Evolutionary conservation across 2,888 invertebrate genomes (phyloP), one percentile per base, ranked within the genome.

Genomic region (Chouioia cunea): DNA sequence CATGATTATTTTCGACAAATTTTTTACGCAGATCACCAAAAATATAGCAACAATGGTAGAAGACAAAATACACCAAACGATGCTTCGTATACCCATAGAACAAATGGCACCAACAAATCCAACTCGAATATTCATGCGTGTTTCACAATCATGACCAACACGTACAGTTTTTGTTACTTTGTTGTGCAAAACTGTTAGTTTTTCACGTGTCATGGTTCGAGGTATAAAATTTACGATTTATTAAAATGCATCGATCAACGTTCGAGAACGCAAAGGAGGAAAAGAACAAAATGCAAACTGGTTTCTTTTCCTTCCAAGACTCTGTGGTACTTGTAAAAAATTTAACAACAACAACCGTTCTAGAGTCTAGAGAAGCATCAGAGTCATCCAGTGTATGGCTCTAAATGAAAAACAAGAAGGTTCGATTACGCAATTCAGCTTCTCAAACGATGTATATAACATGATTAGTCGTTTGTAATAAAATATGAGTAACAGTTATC

Each of bases 191-290:
- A 52, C 47, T 53, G 20, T 27, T 53, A 36, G 48, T 44, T 65
- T 15, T 62, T 43, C 68, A 47, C 43, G 47, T 60, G 57, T 57
- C 62, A 62, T 71, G 62, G 53, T 58, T 63, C 10, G 50, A 66
- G 56, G 52, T 62, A 71, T 71, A 65, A 65, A 65, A 69, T 18
- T 48, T 23, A 15, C 44, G 36, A 59, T 56, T 22, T 44, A 20
- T 62, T 43, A 48, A 70, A 70, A 63, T 27, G 27, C 15, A 63
- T 50, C 18, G 14, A 68, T 48, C 14, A 12, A 70, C 66, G 69
- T 72, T 73, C 57, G 48, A 73, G 68, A 67, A 69, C 67, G 73
- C 27, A 65, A 56, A 8, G 48, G 57, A 23, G 48, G 44, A 53
- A 58, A 52, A 48, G 10, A 56, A 65, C 23, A 58, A 50, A 60